These are phyloP conservation scores for Helostoma temminkii DNA, from an alignment of 2,797 vertebrate genomes.

Conservation along the genomic window DNA sequence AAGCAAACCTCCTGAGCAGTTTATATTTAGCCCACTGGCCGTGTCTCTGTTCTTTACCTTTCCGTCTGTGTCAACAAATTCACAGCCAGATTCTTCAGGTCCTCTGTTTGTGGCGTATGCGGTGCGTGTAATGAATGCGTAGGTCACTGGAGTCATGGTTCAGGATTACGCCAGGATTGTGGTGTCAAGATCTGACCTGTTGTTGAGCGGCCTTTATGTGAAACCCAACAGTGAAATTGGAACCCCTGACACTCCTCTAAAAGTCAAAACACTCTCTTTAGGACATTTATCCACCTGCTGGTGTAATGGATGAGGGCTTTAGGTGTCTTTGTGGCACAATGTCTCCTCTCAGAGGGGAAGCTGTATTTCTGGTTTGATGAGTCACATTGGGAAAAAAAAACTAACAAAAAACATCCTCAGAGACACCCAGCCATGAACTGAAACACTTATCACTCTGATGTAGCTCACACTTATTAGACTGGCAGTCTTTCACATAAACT, in stretches of 20 bases:
- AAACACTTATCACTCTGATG: slow-evolving; percentile 53
- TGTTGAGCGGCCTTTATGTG: slow-evolving; percentile 39
- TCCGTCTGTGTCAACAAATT: slow-evolving; percentile 69
- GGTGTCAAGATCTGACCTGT: slow-evolving; percentile 48
- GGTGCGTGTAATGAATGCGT: slow-evolving; percentile 41
- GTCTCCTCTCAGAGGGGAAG: slow-evolving; percentile 47
- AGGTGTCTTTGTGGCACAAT: slow-evolving; percentile 50
- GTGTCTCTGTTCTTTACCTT: slow-evolving; percentile 71
- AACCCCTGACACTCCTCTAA: slow-evolving; percentile 58
- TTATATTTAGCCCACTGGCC: slow-evolving; percentile 82
- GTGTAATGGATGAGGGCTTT: slow-evolving; percentile 54
- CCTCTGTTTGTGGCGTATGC: slow-evolving; percentile 12
- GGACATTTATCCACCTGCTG: slow-evolving; percentile 46
- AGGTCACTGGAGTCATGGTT: slow-evolving; percentile 62
- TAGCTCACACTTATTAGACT: slow-evolving; percentile 62
- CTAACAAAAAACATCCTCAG: slow-evolving; percentile 38
- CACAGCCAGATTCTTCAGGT: slow-evolving; percentile 53
- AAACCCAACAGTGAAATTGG: slow-evolving; percentile 68
- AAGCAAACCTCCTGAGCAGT: slow-evolving; percentile 69
- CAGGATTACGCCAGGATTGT: slow-evolving; percentile 43
- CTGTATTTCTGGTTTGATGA: slow-evolving; percentile 69
- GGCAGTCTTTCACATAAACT: slow-evolving; percentile 70
- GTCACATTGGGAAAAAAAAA: slow-evolving; percentile 35
- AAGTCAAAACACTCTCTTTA: slow-evolving; percentile 71
- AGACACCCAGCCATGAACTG: slow-evolving; percentile 60